A percentile compares a stretch with the other conserved stretches of the same genome.
These are phyloP conservation scores for Leptobrachium ailaonicum DNA, from an alignment of 2,113 vertebrate genomes.

Conservation along the genomic window DNA sequence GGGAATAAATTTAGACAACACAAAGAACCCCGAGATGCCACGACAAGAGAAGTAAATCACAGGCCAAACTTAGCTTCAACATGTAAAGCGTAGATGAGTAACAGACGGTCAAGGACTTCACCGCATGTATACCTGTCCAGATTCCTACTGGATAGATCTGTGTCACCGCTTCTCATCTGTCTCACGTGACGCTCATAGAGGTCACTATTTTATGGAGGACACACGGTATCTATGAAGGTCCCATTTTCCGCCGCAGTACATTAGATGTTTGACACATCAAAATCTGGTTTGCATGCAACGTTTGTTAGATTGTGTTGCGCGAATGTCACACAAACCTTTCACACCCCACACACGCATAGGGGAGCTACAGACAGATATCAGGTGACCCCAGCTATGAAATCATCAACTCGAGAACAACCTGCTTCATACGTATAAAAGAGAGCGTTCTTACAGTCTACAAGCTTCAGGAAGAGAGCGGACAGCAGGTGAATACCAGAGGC, in stretches of 20 bases:
- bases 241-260: neutral
- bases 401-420: neutral
- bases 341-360: no score
- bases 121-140: neutral
- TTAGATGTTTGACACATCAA: no score
- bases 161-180: neutral
- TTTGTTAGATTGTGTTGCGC: no score
- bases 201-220: neutral
- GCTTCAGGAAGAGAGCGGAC: neutral
- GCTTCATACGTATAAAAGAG: neutral
- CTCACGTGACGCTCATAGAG: neutral
- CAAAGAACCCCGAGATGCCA: neutral
- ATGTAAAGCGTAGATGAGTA: neutral
- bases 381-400: neutral
- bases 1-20: neutral
- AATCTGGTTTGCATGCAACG: no score
- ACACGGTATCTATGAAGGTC: neutral
- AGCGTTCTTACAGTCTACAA: neutral
- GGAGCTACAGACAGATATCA: neutral
- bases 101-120: neutral
- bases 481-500: neutral
- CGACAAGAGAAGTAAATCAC: no score
- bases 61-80: neutral
- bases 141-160: neutral
- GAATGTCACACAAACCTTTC: no score